These are phyloP conservation scores for Protonemura montana DNA, from an alignment of 2,888 invertebrate genomes.

Conservation along the genomic window DNA sequence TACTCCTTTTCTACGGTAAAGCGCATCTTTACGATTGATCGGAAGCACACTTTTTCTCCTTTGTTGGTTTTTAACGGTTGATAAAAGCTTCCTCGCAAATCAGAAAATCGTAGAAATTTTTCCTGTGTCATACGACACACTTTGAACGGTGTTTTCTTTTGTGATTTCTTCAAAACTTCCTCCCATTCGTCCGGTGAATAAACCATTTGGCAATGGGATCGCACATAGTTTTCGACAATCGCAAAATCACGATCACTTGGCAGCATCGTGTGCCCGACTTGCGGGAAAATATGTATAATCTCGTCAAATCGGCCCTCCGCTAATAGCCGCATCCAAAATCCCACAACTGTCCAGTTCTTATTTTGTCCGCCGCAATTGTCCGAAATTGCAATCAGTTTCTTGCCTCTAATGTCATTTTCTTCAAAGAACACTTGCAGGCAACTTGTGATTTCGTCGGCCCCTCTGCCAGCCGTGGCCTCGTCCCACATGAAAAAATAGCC, in stretches of 20 bases:
- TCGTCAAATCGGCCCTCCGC: neutral
- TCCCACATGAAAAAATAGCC: neutral
- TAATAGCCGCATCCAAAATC: neutral
- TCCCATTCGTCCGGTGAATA: neutral
- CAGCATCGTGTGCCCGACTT: neutral
- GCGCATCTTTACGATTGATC: neutral
- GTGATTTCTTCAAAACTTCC: neutral
- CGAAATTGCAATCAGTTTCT: neutral
- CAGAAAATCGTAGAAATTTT: too few relatives aligned
- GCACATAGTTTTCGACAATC: neutral
- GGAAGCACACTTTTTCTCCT: neutral
- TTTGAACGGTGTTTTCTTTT: neutral
- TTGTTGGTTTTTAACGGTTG: too few relatives aligned
- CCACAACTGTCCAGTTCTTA: neutral
- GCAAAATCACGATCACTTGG: constrained; percentile 20
- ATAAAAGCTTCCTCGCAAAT: too few relatives aligned
- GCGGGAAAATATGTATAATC: neutral
- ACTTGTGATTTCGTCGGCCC: neutral
- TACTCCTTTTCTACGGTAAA: neutral
- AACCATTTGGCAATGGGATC: neutral
- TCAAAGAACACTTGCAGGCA: neutral
- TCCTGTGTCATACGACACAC: neutral
- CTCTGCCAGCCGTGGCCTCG: neutral
- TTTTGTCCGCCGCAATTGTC: neutral
- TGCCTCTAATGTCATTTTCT: neutral